Conservation (phyloP, 35 echinoderm and acorn worm genomes). For the Chiridota heheva region DNA sequence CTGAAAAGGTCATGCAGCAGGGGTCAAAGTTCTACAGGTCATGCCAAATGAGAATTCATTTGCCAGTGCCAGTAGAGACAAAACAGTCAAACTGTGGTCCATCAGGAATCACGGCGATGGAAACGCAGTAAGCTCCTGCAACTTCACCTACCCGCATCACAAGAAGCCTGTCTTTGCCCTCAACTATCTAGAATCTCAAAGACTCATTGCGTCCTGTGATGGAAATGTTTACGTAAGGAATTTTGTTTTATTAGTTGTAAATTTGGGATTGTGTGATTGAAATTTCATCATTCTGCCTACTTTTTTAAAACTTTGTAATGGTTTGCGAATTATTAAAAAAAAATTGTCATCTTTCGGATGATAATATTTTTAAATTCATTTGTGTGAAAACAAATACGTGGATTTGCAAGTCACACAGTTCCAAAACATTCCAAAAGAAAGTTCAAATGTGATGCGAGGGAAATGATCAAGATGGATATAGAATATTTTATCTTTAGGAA, state of each 20-base stretch:
- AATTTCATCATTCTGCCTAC: neutral
- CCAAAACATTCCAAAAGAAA: no score
- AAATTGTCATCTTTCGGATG: neutral
- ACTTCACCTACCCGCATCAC: conserved; percentile 81
- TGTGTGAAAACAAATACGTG: no score
- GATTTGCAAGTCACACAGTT: no score
- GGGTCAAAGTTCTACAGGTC: conserved; percentile 66
- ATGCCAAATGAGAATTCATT: conserved; percentile 94
- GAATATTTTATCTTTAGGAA: no score
- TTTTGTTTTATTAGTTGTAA: neutral
- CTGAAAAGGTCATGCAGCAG: conserved; percentile 66
- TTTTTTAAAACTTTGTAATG: neutral
- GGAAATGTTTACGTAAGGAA: conserved; percentile 89
- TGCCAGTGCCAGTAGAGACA: conserved; percentile 92
- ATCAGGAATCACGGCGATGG: conserved; percentile 91
- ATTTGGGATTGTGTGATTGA: neutral
- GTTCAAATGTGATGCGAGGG: no score
- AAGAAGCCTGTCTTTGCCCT: conserved; percentile 91
- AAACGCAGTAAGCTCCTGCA: conserved; percentile 43
- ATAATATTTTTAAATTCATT: no score
- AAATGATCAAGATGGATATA: no score
- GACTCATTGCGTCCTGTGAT: conserved; percentile 92
- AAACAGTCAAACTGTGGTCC: conserved; percentile 95
- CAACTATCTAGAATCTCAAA: conserved; percentile 77
- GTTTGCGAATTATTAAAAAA: neutral